Base-by-base conservation (phyloP, 2,888 invertebrate genomes). In the Meiosimyza platycephala region DNA sequence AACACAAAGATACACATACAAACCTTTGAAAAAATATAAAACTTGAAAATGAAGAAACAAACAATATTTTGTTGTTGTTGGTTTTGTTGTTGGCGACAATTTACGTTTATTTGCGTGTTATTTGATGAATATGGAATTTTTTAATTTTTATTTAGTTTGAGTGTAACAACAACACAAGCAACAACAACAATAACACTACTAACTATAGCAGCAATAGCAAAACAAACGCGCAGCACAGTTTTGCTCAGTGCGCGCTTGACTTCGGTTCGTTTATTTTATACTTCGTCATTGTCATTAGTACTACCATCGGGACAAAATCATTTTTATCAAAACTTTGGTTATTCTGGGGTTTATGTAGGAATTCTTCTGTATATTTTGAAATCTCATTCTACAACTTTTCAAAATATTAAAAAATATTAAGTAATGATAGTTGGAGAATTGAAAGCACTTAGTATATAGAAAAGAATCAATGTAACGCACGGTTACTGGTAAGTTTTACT, bases 1-100 rank as follows among this genome's bases (percentile, higher is more conserved):
- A 74, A 47, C 55, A 76, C 76, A 78, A 75, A 75, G 77, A 79
- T 70, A 76, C 74, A 77, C 13, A 50, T 59, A 51, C 60, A 69
- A 51, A 22, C 67, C 65, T 74, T 54, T 71, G 76, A 76, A 73
- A 72, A 72, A 72, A 70, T 55, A 22, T 65, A 57, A 48, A 65
- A 64, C 57, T 65, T 57, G 50, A 57, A 71, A 64, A 51, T 52
- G 65, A 57, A 57, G 71, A 71, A 65, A 71, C 59, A 66, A 72
- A 59, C 65, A 66, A 72, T 59, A 40, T 70, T 62, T 76, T 73
- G 62, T 57, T 66, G 47, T 71, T 62, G 50, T 67, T 59, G 52
- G 52, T 59, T 28, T 70, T 75, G 71, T 72, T 72, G 71, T 69
- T 76, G 74, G 57, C 70, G 76, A 76, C 73, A 75, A 69, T 71